Evolutionary conservation across 2,113 vertebrate species (phyloP).

Genomic region (Poeciliopsis retropinna): DNA sequence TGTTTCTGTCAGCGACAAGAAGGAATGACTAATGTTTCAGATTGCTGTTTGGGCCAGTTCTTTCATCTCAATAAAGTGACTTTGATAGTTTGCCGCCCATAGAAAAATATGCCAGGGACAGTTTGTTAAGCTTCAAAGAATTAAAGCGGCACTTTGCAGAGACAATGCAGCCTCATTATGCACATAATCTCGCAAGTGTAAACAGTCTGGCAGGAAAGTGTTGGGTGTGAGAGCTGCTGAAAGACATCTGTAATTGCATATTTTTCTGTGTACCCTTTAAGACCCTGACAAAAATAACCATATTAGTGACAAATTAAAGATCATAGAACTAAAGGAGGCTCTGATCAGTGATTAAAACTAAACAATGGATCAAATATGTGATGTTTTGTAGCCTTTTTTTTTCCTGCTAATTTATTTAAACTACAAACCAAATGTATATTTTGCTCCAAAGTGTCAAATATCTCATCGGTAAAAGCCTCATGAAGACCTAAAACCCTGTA

Average conservation of each 20-base stretch:
- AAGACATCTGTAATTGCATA: conserved; percentile 21
- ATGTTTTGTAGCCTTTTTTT: not conserved
- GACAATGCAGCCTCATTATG: conserved; percentile 66
- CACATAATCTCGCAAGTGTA: conserved; percentile 56
- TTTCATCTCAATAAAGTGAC: conserved; percentile 69
- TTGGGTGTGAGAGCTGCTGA: conserved; percentile 31
- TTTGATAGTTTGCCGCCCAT: conserved; percentile 56
- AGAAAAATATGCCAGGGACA: conserved; percentile 57
- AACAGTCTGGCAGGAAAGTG: conserved; percentile 51
- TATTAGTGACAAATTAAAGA: not conserved
- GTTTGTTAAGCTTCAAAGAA: conserved; percentile 59
- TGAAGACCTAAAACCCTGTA: not conserved
- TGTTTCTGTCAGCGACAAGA: conserved; percentile 67
- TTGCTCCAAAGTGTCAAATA: not conserved
- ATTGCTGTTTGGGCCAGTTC: conserved; percentile 51
- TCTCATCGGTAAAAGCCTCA: no score
- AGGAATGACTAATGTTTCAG: conserved; percentile 68
- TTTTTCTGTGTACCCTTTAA: not conserved
- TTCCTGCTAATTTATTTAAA: not conserved
- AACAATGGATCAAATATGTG: not conserved
- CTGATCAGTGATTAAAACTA: not conserved
- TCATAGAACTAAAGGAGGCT: not conserved
- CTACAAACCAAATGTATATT: not conserved
- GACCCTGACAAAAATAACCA: not conserved
- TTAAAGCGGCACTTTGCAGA: conserved; percentile 53